A percentile compares a stretch with the other conserved stretches of the same genome.
These are phyloP conservation scores for Stichodactyla helianthus DNA, from an alignment of 64 coral and sea anemone species.

Conservation along the genomic window DNA sequence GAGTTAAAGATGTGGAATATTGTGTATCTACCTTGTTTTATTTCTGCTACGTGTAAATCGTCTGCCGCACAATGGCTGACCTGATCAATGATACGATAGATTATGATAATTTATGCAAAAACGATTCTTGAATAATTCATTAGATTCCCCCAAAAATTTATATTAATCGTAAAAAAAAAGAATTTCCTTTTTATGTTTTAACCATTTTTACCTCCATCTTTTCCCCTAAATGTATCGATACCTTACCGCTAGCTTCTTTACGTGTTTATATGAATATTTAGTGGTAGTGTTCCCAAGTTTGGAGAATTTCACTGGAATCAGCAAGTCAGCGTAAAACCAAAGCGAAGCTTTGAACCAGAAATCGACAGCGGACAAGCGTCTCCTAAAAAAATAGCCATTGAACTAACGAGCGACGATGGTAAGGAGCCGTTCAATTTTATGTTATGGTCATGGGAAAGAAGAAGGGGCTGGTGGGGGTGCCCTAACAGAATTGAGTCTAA, in stretches of 20 bases:
- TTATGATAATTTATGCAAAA: slow-evolving; percentile 18
- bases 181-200: too few relatives aligned
- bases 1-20: neutral
- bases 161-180: too few relatives aligned
- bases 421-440: neutral
- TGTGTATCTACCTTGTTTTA: neutral
- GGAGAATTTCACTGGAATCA: neutral
- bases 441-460: too few relatives aligned
- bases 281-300: neutral
- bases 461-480: too few relatives aligned
- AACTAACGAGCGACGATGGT: neutral
- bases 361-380: neutral
- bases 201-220: too few relatives aligned
- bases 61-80: too few relatives aligned
- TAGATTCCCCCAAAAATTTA: neutral
- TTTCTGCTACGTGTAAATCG: neutral
- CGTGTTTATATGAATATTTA: neutral
- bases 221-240: too few relatives aligned
- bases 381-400: neutral
- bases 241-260: neutral
- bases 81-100: neutral
- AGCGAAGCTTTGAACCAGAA: neutral
- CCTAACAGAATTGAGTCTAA: too few relatives aligned
- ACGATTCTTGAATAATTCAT: neutral
- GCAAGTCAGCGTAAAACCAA: neutral